Base-by-base conservation (phyloP, 2,797 vertebrate species). In the Gadopsis marmoratus region DNA sequence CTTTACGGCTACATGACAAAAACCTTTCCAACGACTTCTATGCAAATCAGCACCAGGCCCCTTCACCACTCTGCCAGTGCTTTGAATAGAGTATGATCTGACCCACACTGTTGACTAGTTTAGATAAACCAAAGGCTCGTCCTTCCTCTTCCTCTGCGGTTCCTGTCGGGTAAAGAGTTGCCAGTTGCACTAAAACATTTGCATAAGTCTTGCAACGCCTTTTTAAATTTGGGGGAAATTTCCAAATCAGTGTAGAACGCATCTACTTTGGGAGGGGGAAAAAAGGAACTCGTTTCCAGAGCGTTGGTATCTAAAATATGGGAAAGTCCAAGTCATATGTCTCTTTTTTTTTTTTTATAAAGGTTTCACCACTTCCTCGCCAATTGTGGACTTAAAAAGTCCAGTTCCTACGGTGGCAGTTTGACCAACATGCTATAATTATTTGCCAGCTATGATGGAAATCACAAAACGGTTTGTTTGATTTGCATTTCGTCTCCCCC, bases 401-500 rank as follows among this genome's bases (percentile, higher is more conserved):
- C 29, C 31, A 7, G n/a, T 7, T 65, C 3, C 12, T 23, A 2
- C 7, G 2, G 4, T 1, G 71, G 31, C 68, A 48, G 78, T 79
- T 83, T 55, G 74, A 71, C 61, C 48, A 68, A 65, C 70, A 23
- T 17, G 64, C 55, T 65, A 6, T 50, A 48, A 83, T 79, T 76
- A 66, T 82, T 88, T 87, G 83, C 85, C 85, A 74, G 78, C 78
- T 71, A 56, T 79, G 86, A 87, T 85, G 82, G 86, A 88, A 86
- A 88, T 88, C 72, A 81, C 85, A 91, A 93, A 93, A 92, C 90
- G 83, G 92, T 94, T 94, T 88, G 76, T 83, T 76, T 65, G 79
- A 95, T 95, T 96, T 95, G 93, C 94, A 95, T 95, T 93, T 86
- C 77, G 85, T 78, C 79, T 48, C 72, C 66, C 60, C 11, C 16